These are phyloP conservation scores for Manduca sexta DNA, from an alignment of 1,140 invertebrate species.

Conservation along the genomic window DNA sequence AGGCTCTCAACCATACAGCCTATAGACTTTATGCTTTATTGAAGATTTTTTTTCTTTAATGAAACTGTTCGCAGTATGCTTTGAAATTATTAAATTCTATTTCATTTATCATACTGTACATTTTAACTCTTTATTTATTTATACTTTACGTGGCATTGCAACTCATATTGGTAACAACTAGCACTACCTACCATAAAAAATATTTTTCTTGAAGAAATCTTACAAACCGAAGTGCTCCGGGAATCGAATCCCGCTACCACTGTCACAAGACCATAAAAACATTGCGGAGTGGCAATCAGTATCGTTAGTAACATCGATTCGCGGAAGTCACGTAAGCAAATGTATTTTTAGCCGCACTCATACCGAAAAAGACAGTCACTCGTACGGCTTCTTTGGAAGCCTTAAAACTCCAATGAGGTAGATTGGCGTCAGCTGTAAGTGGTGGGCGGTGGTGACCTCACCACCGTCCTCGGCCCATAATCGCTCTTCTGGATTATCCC, in stretches of 20 bases:
- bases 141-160: too few species aligned
- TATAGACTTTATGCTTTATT: too few species aligned
- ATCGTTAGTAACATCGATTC: neutral
- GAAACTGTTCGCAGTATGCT: too few species aligned
- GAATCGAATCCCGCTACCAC: neutral
- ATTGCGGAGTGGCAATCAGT: neutral
- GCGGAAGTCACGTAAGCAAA: neutral
- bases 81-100: too few species aligned
- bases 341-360: neutral
- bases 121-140: too few species aligned
- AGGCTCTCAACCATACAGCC: too few species aligned
- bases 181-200: too few species aligned
- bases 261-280: neutral
- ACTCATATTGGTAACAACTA: too few species aligned
- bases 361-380: conserved; percentile 16
- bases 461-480: neutral
- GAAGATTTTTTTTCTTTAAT: too few species aligned
- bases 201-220: too few species aligned
- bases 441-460: conserved; percentile 9
- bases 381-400: conserved; percentile 23
- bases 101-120: too few species aligned
- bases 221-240: neutral
- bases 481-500: conserved; percentile 18
- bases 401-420: conserved; percentile 19
- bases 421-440: conserved; percentile 19